Base-by-base conservation (phyloP, 2,888 invertebrate genomes). In the Leptarthrus brevirostris region DNA sequence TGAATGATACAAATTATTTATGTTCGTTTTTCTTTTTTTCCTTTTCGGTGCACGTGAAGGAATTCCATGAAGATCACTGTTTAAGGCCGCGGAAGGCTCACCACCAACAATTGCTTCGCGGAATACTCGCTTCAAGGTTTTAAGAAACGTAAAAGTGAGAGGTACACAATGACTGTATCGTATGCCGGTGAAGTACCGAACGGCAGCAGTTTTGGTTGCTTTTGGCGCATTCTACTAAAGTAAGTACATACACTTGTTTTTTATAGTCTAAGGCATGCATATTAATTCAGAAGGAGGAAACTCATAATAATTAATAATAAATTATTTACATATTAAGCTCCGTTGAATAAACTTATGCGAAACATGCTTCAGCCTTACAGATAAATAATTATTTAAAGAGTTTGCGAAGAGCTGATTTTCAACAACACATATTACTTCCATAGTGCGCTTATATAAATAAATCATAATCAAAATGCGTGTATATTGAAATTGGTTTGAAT, bases 171-270 rank as follows among this genome's bases (percentile, higher is more conserved):
- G 95, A 95, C 95, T 82, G 91, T 95, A 83, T 93, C 94, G 74
- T 95, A 95, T 87, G 93, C 94, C 81, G 93, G 93, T 82, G 93
- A 94, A 86, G 95, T 95, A 82, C 94, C 95, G 79, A 95, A 95
- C 86, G 94, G 94, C 83, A 94, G 94, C 88, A 93, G 92, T 86
- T 95, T 95, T 83, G 95, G 95, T 83, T 94, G 94, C 86, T 95
- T 95, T 87, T 95, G 94, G 94, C 91, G 92, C 87, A 94, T 94
- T 85, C 89, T 94, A 81, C 89, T 90, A 88, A 94, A 93, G 93
- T 94, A 87, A 92, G 93, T 88, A 20, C 6, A n/a, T 16, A 8
- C 30, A 30, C 8, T 30, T 30, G 8, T n/a, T n/a, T n/a, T n/a
- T n/a, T n/a, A n/a, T n/a, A n/a, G n/a, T n/a, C n/a, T n/a, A n/a